Base-by-base conservation (phyloP, 2,888 invertebrate species). In the Cotesia congregata region DNA sequence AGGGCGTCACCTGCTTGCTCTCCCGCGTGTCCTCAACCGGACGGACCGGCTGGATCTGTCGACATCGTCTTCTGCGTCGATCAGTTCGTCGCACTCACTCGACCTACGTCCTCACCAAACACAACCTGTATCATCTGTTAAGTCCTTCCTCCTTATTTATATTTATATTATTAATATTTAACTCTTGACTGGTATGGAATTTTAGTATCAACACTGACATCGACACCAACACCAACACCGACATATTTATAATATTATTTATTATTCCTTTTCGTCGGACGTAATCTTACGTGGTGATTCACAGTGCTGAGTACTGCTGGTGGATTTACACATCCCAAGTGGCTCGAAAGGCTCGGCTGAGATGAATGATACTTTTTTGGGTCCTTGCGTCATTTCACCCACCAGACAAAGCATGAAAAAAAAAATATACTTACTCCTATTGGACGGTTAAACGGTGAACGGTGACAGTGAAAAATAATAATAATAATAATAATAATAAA, bases 51-150 rank as follows among this genome's bases (percentile, higher is more conserved):
- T 71, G 40, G 39, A 71, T 65, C 80, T 81, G 80, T 78, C 72
- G 78, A 77, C 80, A 72, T 76, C 79, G 77, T 76, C 61, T 74
- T 75, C 79, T 79, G 77, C 79, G 73, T 39, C 70, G 77, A 79
- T 80, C 80, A 81, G 82, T 82, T 81, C 75, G 77, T 82, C 78
- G 80, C 77, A 78, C 79, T 80, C 81, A 76, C 81, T 81, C 82
- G 81, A 80, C 82, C 81, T 80, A 80, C 80, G 78, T 79, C 80
- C 82, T 81, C 79, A 77, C 75, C 76, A 65, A 74, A 71, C 78
- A 77, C 50, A 65, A 65, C 65, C 65, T 65, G 65, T 65, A 20
- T 65, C 17, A 65, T 38, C 12, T 65, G 72, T 77, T 76, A 78
- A 75, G 77, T 76, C 72, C 75, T 62, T 75, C 65, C 67, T 67